A percentile compares a stretch with the other conserved stretches of the same genome.
phyloP scores from a whole-genome alignment of 30 jellyfish, hydroid and myxozoan genomes.

The Mastigias papua region DNA sequence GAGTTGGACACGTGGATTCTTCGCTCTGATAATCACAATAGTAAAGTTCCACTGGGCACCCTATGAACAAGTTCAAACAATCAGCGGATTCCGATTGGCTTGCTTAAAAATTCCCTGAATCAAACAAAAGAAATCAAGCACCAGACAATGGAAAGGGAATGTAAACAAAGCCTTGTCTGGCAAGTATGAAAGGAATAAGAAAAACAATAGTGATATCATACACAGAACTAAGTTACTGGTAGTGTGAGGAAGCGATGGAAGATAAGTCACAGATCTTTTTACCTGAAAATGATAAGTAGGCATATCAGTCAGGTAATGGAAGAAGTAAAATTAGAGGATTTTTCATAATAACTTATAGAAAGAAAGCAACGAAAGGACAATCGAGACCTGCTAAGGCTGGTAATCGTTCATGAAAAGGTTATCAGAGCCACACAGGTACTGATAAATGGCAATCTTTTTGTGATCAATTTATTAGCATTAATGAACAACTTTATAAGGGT shows the following conservation, averaged over 20 bases:
- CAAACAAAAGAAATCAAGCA: conserved; percentile 26
- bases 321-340: no score
- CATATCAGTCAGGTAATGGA: no score
- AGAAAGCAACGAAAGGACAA: background rate
- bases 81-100: conserved; percentile 39
- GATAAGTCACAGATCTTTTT: no score
- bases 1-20: conserved; percentile 96
- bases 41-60: conserved; percentile 64
- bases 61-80: conserved; percentile 52
- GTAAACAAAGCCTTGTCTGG: conserved; percentile 40
- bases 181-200: background rate
- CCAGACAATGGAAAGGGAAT: conserved; percentile 34
- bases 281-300: no score
- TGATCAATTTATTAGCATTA: background rate
- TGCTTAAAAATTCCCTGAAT: conserved; percentile 52
- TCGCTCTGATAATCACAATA: conserved; percentile 89
- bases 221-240: no score
- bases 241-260: background rate
- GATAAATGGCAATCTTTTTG: background rate
- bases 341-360: no score
- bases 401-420: background rate
- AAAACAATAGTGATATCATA: background rate
- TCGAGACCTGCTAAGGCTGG: background rate
- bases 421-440: background rate
- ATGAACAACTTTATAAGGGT: no score